Conservation (phyloP, 2,113 vertebrate species). For the Platichthys stellatus region DNA sequence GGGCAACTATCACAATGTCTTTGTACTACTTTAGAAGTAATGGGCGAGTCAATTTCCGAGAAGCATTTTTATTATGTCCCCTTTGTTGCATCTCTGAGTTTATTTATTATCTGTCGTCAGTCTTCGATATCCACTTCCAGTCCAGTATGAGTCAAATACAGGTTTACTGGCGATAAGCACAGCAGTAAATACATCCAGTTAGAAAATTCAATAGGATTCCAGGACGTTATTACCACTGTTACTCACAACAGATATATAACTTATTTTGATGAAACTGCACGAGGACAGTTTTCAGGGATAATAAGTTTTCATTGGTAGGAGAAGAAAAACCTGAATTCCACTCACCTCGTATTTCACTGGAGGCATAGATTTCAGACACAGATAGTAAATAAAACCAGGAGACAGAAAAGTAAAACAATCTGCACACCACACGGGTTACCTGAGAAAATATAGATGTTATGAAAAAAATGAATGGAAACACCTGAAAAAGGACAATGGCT, state of each 20-base stretch:
- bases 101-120: background rate
- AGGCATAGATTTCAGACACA: background rate
- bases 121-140: background rate
- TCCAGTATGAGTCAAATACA: background rate
- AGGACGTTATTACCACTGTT: too few relatives aligned
- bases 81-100: background rate
- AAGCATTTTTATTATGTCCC: background rate
- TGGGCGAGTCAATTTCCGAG: background rate
- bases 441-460: background rate
- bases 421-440: background rate
- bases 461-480: background rate
- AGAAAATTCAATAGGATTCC: background rate
- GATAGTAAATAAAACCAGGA: background rate
- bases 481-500: background rate
- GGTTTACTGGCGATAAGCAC: too few relatives aligned
- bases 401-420: background rate
- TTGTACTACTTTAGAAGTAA: background rate
- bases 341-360: background rate
- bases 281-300: background rate
- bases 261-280: background rate
- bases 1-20: background rate
- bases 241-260: too few relatives aligned
- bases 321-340: background rate
- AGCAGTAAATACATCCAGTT: background rate
- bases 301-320: background rate